Evolutionary conservation across 2,888 invertebrate genomes (phyloP).

Genomic region (Exephanes ischioxanthus): DNA sequence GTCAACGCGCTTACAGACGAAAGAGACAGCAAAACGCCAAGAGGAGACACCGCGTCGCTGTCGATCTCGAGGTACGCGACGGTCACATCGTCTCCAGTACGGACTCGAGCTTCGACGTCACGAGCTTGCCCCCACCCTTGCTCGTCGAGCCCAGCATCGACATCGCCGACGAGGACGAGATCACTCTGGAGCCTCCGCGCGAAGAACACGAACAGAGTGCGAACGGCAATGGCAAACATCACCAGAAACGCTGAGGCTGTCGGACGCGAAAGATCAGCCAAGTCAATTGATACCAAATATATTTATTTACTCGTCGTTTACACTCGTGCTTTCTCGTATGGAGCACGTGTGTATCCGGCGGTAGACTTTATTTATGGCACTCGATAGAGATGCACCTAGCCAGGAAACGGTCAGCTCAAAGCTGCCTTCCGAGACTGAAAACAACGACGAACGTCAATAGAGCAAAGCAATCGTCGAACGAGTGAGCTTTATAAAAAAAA

Average conservation of each 20-base stretch:
- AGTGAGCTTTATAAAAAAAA: conserved; percentile 43
- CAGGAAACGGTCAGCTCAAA: conserved; percentile 53
- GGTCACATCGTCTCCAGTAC: conserved; percentile 86
- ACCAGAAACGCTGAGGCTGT: conserved; percentile 35
- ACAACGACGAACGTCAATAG: conserved; percentile 70
- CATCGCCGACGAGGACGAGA: conserved; percentile 86
- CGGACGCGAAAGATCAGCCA: neutral
- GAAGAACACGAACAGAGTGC: conserved; percentile 28
- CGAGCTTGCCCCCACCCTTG: conserved; percentile 91
- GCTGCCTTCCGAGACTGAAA: conserved; percentile 56
- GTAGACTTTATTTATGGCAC: conserved; percentile 38
- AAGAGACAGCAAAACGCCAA: conserved; percentile 82
- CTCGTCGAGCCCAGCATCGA: conserved; percentile 87
- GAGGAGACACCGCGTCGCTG: conserved; percentile 82
- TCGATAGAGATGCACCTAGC: conserved; percentile 31
- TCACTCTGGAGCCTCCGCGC: conserved; percentile 52
- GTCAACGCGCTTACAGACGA: conserved; percentile 81
- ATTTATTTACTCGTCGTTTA: conserved; percentile 39
- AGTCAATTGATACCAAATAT: conserved; percentile 55
- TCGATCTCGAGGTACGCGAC: conserved; percentile 84
- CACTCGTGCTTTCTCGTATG: neutral
- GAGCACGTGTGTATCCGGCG: neutral
- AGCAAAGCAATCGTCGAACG: conserved; percentile 65
- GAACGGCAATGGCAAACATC: conserved; percentile 44
- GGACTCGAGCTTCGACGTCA: conserved; percentile 91